A percentile compares a stretch with the other conserved stretches of the same genome.
phyloP scores from a whole-genome alignment of 2,888 invertebrate genomes.

The Pristionchus maxplancki region DNA sequence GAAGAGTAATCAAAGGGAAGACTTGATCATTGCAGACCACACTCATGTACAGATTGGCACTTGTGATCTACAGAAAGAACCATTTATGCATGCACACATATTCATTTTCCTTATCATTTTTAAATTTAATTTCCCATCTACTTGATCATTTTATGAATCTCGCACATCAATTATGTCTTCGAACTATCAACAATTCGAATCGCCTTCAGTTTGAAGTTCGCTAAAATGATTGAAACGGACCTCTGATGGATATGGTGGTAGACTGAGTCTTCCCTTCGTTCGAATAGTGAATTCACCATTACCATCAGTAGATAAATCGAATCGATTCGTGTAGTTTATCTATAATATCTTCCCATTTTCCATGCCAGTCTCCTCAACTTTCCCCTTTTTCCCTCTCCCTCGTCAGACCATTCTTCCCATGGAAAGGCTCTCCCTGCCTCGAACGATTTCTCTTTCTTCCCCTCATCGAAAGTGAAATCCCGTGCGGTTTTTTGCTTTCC shows the following conservation, averaged over 20 bases:
- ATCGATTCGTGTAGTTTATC: conserved; percentile 45
- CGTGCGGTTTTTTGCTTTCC: background rate
- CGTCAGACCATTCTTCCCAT: background rate
- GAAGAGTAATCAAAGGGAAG: conserved; percentile 72
- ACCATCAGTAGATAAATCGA: background rate
- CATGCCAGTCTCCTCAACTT: background rate
- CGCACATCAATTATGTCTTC: too few species aligned
- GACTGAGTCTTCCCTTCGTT: conserved; percentile 13
- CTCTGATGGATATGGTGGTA: conserved; percentile 48
- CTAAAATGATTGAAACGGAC: background rate
- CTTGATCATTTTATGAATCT: too few species aligned
- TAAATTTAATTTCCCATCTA: too few species aligned
- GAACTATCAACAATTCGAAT: too few species aligned
- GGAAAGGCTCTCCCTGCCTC: background rate
- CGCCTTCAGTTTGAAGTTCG: too few species aligned
- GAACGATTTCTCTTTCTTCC: background rate
- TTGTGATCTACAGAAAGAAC: background rate
- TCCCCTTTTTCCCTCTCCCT: background rate
- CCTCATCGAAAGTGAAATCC: conserved; percentile 23
- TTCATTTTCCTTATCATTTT: too few species aligned
- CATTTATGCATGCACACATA: background rate
- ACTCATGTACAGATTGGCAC: conserved; percentile 69
- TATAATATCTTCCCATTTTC: background rate
- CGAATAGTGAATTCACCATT: conserved; percentile 16
- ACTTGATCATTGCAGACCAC: conserved; percentile 72